Base-by-base conservation (phyloP, 2,113 vertebrate species). In the Gambusia affinis region DNA sequence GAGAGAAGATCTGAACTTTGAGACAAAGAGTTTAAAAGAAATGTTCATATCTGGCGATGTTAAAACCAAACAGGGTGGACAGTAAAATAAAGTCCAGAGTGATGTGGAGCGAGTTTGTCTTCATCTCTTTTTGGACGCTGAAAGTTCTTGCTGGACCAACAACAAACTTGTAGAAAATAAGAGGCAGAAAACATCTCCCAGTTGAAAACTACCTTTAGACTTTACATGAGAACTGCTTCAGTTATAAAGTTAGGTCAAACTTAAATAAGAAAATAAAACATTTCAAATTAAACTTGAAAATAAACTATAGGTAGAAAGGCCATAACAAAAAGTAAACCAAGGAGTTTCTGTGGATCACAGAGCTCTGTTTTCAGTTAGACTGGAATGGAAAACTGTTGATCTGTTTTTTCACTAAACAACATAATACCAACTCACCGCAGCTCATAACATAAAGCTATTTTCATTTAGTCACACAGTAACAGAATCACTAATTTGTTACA, bases 301-400 rank as follows among this genome's bases (percentile, higher is more conserved):
- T 78, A 68, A 82, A 81, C 73, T 60, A 70, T 91, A 92, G 93
- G 93, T 93, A 94, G 91, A 94, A 93, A 91, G 89, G 93, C 91
- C 93, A 94, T 91, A 93, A 91, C 60, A 87, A 91, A 76, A 91
- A 89, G 74, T 88, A 90, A 92, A 89, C 67, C 85, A 92, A 93
- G 82, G 87, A 84, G 89, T 74, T 71, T 78, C 79, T 70, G 85
- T 82, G 85, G 92, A 92, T 93, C 85, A 65, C 79, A 86, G 85
- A 91, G 76, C 76, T 81, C 65, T 73, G 51, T 71, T 86, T 87
- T 70, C 6, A 61, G 33, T 72, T 76, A 30, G 83, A 64, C 70
- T 70, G 66, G 81, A 65, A 80, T 75, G 64, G 83, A 68, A 82
- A 81, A 62, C 70, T 75, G 60, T 88, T 78, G 76, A 75, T 83